Evolutionary conservation across 2,888 invertebrate species (phyloP).

Genomic region (Watsonalla binaria): DNA sequence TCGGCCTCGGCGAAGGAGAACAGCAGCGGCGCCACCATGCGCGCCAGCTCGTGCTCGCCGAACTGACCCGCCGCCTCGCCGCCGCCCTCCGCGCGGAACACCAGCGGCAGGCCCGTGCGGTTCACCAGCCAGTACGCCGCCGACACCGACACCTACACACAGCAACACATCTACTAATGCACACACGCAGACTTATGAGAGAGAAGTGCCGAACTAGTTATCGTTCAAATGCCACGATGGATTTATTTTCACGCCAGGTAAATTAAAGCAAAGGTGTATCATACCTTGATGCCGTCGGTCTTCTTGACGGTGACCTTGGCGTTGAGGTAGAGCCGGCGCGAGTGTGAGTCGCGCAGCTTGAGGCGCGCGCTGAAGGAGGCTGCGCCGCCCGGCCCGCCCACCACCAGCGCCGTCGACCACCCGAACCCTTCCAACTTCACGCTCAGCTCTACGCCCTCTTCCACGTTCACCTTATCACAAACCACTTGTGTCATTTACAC

Average conservation of each 20-base stretch:
- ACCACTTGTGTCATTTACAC: no score
- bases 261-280: background rate
- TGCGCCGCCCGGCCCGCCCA: slow-evolving; percentile 69
- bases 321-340: slow-evolving; percentile 86
- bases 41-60: slow-evolving; percentile 95
- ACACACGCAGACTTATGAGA: background rate
- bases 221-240: background rate
- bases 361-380: slow-evolving; percentile 82
- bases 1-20: slow-evolving; percentile 96
- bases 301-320: slow-evolving; percentile 76
- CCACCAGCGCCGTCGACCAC: slow-evolving; percentile 81
- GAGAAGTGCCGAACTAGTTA: background rate
- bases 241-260: background rate
- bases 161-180: no score
- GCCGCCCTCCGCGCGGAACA: slow-evolving; percentile 94
- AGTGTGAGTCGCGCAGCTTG: slow-evolving; percentile 85
- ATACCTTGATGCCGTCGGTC: slow-evolving; percentile 74
- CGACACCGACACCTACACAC: slow-evolving; percentile 85
- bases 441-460: slow-evolving; percentile 84
- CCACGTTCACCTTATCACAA: slow-evolving; percentile 86
- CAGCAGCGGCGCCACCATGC: slow-evolving; percentile 94
- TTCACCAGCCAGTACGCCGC: slow-evolving; percentile 98
- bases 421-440: slow-evolving; percentile 92
- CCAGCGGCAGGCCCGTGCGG: slow-evolving; percentile 95
- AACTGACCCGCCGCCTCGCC: slow-evolving; percentile 90